Conservation (phyloP, 2,888 invertebrate species). For the Apotomis turbidana region DNA sequence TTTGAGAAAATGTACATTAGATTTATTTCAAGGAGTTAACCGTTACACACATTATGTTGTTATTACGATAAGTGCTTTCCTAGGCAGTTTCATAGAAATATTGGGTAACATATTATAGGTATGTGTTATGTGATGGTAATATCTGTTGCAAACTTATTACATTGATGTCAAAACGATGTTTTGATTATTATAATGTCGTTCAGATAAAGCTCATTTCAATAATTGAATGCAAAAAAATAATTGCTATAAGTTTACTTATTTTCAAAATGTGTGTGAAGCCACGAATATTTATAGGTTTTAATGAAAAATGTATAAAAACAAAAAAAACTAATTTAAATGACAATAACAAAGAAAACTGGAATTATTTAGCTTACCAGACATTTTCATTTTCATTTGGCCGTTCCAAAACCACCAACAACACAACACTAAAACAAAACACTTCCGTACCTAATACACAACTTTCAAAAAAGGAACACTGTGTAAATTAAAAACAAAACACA, state of each 20-base stretch:
- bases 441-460: constrained; percentile 40
- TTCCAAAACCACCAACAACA: constrained; percentile 26
- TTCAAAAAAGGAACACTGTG: constrained; percentile 25
- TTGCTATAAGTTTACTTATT: not conserved
- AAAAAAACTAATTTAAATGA: no score
- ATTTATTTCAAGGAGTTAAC: no score
- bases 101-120: constrained; percentile 4
- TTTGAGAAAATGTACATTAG: no score
- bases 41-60: not conserved
- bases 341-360: not conserved
- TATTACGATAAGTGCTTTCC: not conserved
- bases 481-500: constrained; percentile 23
- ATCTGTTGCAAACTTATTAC: constrained; percentile 7
- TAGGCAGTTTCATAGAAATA: constrained; percentile 1
- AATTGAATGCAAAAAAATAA: not conserved
- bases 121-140: not conserved
- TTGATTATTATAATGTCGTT: not conserved
- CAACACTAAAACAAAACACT: constrained; percentile 30
- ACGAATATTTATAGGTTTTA: no score
- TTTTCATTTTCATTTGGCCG: constrained; percentile 53
- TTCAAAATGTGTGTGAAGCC: no score
- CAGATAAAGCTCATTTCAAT: not conserved
- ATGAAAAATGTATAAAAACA: no score
- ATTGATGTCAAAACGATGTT: not conserved
- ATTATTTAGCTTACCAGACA: constrained; percentile 51